Evolutionary conservation across 1,140 invertebrate genomes (phyloP).

Genomic region (Nasonia vitripennis): DNA sequence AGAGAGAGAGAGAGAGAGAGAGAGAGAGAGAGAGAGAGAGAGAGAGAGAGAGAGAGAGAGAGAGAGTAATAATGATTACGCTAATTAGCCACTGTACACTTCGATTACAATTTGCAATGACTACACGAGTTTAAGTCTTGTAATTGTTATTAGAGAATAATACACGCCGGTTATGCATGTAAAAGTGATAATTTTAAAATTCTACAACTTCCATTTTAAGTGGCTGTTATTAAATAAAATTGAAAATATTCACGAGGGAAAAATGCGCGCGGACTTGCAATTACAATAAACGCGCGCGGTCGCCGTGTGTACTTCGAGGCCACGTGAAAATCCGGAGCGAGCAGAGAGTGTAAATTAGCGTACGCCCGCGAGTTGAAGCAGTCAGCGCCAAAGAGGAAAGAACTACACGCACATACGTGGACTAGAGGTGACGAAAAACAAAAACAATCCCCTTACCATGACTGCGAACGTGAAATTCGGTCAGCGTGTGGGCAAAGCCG

Average conservation of each 20-base stretch:
- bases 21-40: no score
- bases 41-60: no score
- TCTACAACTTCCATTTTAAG: background rate
- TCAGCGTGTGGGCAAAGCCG: conserved; percentile 14
- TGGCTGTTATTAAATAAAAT: background rate
- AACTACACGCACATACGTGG: background rate
- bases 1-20: background rate
- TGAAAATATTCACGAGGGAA: background rate
- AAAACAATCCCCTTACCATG: conserved; percentile 17
- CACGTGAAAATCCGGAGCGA: background rate
- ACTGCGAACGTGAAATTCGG: conserved; percentile 15
- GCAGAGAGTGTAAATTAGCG: background rate
- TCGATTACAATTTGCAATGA: conserved; percentile 27
- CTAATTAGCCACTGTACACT: conserved; percentile 24
- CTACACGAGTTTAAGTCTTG: conserved; percentile 34
- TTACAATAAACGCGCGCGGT: no score
- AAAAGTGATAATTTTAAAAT: conserved; percentile 21
- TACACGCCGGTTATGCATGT: background rate
- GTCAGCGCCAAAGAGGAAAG: background rate
- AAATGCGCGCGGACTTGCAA: background rate
- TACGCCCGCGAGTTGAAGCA: no score
- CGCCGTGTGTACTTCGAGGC: no score
- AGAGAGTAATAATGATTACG: conserved; percentile 30
- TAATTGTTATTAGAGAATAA: conserved; percentile 18
- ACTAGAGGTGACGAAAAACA: background rate